Percentiles rank a stretch among this genome's conserved stretches.
phyloP scores from a whole-genome alignment of 2,888 invertebrate species.

The Pycnomerus fuliginosus region DNA sequence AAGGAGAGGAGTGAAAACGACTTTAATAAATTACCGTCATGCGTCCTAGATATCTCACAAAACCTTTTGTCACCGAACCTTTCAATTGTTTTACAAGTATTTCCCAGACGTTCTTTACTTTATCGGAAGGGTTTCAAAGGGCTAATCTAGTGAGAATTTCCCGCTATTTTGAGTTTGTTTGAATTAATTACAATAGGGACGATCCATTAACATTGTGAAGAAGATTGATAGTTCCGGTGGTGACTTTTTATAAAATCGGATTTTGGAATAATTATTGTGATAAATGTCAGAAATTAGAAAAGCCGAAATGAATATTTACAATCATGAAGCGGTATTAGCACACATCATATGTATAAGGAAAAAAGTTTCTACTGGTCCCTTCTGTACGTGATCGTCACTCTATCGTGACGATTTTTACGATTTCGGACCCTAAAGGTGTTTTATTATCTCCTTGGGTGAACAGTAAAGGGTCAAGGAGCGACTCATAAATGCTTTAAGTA shows the following conservation, averaged over 20 bases:
- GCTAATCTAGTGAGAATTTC: no score
- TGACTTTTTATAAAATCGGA: no score
- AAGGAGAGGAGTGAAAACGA: conserved; percentile 24
- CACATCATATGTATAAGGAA: conserved; percentile 22
- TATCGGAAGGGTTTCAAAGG: conserved; percentile 22
- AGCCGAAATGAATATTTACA: no score
- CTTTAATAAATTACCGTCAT: conserved; percentile 25
- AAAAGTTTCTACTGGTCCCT: conserved; percentile 9
- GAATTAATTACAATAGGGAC: no score
- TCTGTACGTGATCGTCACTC: conserved; percentile 14
- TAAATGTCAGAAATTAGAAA: no score
- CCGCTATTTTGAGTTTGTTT: no score
- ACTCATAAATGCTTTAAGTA: conserved; percentile 22
- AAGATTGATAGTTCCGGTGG: no score
- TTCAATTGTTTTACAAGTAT: conserved; percentile 28
- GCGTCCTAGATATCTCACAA: conserved; percentile 26
- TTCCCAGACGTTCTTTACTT: conserved; percentile 26
- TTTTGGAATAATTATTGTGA: no score
- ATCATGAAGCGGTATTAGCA: conserved; percentile 26
- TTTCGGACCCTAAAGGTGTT: conserved; percentile 18
- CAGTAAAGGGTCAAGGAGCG: conserved; percentile 9
- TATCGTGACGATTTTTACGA: conserved; percentile 19
- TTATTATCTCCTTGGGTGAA: conserved; percentile 14
- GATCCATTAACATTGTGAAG: no score
- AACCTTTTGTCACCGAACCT: conserved; percentile 26